These are phyloP conservation scores for Scaeva pyrastri DNA, from an alignment of 2,888 invertebrate genomes.

Conservation along the genomic window DNA sequence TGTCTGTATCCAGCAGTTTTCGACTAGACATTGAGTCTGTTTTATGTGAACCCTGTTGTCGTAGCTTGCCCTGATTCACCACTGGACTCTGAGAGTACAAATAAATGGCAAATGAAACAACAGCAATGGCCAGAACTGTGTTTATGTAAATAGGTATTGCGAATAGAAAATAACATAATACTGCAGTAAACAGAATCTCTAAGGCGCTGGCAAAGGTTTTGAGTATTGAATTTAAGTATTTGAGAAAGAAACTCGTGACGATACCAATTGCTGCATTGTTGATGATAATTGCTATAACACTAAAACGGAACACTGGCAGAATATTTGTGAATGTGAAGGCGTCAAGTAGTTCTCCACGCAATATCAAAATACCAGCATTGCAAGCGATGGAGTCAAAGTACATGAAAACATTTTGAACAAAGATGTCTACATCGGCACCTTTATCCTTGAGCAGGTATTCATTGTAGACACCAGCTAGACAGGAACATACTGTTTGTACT, in stretches of 20 bases:
- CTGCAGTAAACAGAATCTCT: slow-evolving; percentile 95
- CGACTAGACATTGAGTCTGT: slow-evolving; percentile 75
- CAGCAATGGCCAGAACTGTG: slow-evolving; percentile 91
- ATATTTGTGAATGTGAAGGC: slow-evolving; percentile 87
- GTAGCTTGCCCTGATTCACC: slow-evolving; percentile 84
- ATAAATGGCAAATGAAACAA: slow-evolving; percentile 93
- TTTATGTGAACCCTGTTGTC: slow-evolving; percentile 62
- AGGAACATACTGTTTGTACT: slow-evolving; percentile 95
- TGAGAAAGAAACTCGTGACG: slow-evolving; percentile 96
- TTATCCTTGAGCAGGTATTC: slow-evolving; percentile 95
- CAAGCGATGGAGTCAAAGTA: slow-evolving; percentile 97
- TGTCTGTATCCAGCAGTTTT: slow-evolving; percentile 80
- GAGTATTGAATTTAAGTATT: slow-evolving; percentile 96
- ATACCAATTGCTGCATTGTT: slow-evolving; percentile 97
- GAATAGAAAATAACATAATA: slow-evolving; percentile 94
- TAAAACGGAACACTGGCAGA: slow-evolving; percentile 86
- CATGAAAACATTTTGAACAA: slow-evolving; percentile 97
- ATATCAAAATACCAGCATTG: slow-evolving; percentile 89
- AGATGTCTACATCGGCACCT: slow-evolving; percentile 93
- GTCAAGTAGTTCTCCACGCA: slow-evolving; percentile 87
- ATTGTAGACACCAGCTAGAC: slow-evolving; percentile 97
- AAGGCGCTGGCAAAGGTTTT: slow-evolving; percentile 98
- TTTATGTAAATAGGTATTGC: slow-evolving; percentile 92
- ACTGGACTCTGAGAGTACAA: slow-evolving; percentile 97
- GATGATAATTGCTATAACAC: slow-evolving; percentile 91